Percentiles rank a stretch among this genome's conserved stretches.
These are phyloP conservation scores for Papilio polytes DNA, from an alignment of 1,140 invertebrate species.

Conservation along the genomic window DNA sequence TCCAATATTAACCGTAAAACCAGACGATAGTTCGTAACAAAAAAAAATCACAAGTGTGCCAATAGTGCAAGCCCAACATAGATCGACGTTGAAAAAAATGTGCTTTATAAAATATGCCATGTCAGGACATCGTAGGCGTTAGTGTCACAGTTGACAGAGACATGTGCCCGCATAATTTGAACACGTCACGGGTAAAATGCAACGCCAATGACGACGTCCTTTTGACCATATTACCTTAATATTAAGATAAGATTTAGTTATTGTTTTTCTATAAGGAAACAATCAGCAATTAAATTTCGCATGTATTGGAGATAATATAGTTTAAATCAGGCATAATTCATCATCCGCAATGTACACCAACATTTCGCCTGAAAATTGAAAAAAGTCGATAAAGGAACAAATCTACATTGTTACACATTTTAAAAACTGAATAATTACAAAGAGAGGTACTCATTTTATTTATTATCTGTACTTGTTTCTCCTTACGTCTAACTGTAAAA, in stretches of 20 bases:
- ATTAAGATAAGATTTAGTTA: too few relatives aligned
- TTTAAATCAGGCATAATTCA: too few relatives aligned
- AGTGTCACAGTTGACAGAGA: not conserved
- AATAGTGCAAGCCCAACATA: not conserved
- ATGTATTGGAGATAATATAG: not conserved
- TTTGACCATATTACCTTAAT: not conserved
- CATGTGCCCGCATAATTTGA: constrained; percentile 8
- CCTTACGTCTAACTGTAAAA: not conserved
- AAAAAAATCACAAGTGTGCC: too few relatives aligned
- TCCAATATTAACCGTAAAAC: too few relatives aligned
- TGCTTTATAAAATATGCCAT: not conserved
- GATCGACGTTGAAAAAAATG: not conserved
- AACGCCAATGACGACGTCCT: not conserved
- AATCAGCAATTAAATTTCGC: not conserved
- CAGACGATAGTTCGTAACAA: not conserved
- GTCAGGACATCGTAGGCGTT: not conserved
- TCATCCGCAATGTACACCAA: too few relatives aligned
- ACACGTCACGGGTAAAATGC: not conserved
- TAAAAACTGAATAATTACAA: too few relatives aligned
- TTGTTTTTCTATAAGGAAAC: not conserved
- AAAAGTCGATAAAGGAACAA: too few relatives aligned
- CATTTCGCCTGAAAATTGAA: too few relatives aligned
- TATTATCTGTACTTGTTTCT: not conserved
- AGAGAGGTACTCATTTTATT: not conserved
- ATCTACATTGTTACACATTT: too few relatives aligned